phyloP scores from a whole-genome alignment of 2,888 invertebrate species.

The Sarcophaga variegata region DNA sequence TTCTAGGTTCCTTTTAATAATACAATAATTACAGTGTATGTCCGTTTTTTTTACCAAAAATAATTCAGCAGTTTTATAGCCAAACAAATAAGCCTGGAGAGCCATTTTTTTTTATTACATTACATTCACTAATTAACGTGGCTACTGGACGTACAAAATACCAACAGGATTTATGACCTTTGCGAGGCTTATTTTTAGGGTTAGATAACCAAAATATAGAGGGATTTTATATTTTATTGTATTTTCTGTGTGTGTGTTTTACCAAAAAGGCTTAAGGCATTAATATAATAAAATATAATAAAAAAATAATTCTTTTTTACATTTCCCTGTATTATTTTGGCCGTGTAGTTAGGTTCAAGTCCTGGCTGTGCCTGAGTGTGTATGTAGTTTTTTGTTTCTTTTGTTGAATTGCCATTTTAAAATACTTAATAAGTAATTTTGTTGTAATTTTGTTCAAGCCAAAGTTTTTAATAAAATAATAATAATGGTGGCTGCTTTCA shows the following conservation, averaged over 20 bases:
- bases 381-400: no score
- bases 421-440: slow-evolving; percentile 1
- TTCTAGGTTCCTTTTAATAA: no score
- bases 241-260: not conserved
- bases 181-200: slow-evolving; percentile 1
- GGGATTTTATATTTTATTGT: not conserved
- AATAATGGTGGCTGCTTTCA: not conserved
- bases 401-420: not conserved
- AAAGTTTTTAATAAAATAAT: not conserved
- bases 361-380: no score
- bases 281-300: not conserved
- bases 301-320: not conserved
- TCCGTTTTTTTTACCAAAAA: not conserved
- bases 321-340: not conserved
- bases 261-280: not conserved
- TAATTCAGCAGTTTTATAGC: not conserved
- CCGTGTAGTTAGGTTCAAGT: not conserved
- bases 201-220: not conserved
- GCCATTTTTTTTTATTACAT: not conserved
- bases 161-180: not conserved
- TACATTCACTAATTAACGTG: not conserved
- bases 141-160: not conserved
- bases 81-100: not conserved
- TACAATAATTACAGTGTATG: not conserved
- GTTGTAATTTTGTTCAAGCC: not conserved